Percentiles rank a stretch among this genome's conserved stretches.
phyloP scores from a whole-genome alignment of 1,140 invertebrate genomes.

The Microplitis demolitor region DNA sequence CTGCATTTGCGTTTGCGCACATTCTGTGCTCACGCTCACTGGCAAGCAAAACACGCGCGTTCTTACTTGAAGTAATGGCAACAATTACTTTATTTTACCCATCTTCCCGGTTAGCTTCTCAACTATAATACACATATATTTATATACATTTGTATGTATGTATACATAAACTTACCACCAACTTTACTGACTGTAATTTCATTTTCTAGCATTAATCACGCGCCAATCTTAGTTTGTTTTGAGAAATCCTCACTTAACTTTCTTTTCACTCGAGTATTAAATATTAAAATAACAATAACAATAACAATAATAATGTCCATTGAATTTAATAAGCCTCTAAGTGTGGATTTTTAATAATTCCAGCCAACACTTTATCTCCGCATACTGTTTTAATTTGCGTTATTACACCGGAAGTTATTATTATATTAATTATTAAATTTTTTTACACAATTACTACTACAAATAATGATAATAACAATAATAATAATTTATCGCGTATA shows the following conservation, averaged over 20 bases:
- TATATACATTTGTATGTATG: too few species aligned
- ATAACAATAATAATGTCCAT: background rate
- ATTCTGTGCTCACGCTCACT: slow-evolving; percentile 15
- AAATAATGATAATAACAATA: too few species aligned
- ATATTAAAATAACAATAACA: background rate
- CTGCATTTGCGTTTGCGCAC: slow-evolving; percentile 19
- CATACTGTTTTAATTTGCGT: too few species aligned
- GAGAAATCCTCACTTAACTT: slow-evolving; percentile 29
- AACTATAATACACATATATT: slow-evolving; percentile 19
- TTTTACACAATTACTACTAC: too few species aligned
- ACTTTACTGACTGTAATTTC: slow-evolving; percentile 40
- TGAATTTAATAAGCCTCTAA: background rate
- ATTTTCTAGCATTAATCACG: slow-evolving; percentile 48
- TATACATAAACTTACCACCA: background rate
- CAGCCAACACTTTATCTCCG: too few species aligned
- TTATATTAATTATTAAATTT: too few species aligned
- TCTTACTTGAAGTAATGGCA: slow-evolving; percentile 50
- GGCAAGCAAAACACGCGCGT: slow-evolving; percentile 28
- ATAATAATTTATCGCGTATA: too few species aligned
- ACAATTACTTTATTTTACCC: slow-evolving; percentile 61
- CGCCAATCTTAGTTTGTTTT: slow-evolving; percentile 25
- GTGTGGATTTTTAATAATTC: too few species aligned
- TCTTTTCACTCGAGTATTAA: slow-evolving; percentile 12
- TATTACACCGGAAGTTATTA: too few species aligned
- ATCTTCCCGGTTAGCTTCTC: slow-evolving; percentile 39